These are phyloP conservation scores for Hydropotes inermis DNA, from an alignment of 2,113 vertebrate genomes.

Conservation along the genomic window DNA sequence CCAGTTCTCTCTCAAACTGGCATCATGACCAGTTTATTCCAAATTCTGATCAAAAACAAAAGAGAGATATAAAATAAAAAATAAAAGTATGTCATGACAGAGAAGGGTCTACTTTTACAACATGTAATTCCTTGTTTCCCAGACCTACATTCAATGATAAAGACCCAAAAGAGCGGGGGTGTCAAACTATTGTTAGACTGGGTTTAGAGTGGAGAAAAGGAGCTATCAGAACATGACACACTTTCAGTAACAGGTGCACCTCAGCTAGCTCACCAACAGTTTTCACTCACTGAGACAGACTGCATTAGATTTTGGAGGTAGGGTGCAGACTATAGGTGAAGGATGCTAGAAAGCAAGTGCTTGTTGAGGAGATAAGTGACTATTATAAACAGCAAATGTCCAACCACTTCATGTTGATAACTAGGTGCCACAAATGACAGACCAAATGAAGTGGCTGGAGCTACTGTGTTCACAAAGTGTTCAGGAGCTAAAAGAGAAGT, in stretches of 20 bases:
- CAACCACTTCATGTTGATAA: neutral
- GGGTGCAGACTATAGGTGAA: neutral
- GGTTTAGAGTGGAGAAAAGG: neutral
- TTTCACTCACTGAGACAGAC: neutral
- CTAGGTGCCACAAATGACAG: neutral
- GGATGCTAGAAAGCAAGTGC: neutral
- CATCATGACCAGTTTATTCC: neutral
- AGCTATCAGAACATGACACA: neutral
- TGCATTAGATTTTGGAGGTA: neutral
- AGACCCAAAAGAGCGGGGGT: neutral
- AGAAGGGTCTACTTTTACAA: neutral
- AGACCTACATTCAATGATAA: neutral
- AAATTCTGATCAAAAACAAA: neutral
- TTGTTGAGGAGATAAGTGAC: neutral
- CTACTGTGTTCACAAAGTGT: constrained; percentile 10
- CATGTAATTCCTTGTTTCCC: neutral
- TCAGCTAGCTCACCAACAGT: neutral
- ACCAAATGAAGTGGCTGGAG: neutral
- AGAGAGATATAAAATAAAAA: neutral
- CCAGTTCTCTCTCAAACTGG: neutral
- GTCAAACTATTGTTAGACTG: neutral
- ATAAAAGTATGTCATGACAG: fast-evolving
- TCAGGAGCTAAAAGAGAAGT: constrained; percentile 48
- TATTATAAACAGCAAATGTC: neutral
- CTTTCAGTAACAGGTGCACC: neutral